phyloP scores from a whole-genome alignment of 2,888 invertebrate species.

The Allacma fusca region DNA sequence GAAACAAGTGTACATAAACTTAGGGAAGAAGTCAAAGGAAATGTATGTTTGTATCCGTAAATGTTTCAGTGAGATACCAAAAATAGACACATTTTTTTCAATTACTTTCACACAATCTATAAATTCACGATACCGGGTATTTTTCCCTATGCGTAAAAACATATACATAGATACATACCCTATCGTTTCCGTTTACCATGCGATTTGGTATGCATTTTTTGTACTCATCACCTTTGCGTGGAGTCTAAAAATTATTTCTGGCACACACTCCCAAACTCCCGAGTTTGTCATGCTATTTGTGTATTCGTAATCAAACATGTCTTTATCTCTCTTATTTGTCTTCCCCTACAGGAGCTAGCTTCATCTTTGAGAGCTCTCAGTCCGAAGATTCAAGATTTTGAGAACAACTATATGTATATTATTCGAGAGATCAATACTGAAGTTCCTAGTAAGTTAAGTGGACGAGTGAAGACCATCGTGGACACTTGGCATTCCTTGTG shows the following conservation, averaged over 20 bases:
- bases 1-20: neutral
- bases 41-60: neutral
- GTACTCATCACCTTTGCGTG: constrained; percentile 9
- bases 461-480: constrained; percentile 51
- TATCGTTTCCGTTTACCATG: neutral
- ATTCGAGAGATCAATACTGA: constrained; percentile 54
- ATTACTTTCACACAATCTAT: constrained; percentile 11
- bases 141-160: neutral
- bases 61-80: constrained; percentile 7
- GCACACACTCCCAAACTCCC: constrained; percentile 23
- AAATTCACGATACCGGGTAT: neutral
- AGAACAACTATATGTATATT: constrained; percentile 57
- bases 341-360: constrained; percentile 37
- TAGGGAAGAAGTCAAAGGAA: neutral
- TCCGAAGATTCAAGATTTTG: constrained; percentile 57
- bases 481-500: constrained; percentile 41
- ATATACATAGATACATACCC: neutral
- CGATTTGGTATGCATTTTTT: constrained; percentile 4
- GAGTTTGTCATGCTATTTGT: constrained; percentile 23
- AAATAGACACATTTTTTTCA: constrained; percentile 19
- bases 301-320: constrained; percentile 9
- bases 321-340: constrained; percentile 16
- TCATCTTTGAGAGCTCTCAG: constrained; percentile 54
- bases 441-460: constrained; percentile 51
- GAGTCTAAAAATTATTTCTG: constrained; percentile 29